Conservation (phyloP, 2,888 invertebrate genomes). For the Smittia sp. region DNA sequence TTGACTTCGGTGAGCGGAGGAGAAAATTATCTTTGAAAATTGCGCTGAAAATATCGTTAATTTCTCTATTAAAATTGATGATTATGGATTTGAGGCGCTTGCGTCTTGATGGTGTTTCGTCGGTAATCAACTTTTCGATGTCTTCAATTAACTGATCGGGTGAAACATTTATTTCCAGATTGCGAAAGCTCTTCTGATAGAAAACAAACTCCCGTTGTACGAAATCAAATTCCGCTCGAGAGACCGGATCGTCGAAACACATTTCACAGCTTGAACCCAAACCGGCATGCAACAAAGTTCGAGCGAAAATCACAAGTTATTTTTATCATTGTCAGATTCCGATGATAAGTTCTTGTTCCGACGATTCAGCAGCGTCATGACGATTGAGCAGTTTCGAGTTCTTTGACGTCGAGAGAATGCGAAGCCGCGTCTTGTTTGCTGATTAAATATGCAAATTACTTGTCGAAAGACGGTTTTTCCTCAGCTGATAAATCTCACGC, state of each 20-base stretch:
- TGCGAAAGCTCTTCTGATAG: not conserved
- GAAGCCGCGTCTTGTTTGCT: not conserved
- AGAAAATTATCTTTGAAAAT: conserved; percentile 5
- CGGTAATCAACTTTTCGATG: not conserved
- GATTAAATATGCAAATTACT: conserved; percentile 24
- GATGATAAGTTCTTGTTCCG: too few species aligned
- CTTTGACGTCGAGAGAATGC: not conserved
- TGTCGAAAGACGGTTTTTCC: not conserved
- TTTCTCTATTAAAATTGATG: conserved; percentile 39
- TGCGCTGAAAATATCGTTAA: conserved; percentile 28
- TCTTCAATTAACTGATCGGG: not conserved
- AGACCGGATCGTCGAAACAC: too few species aligned
- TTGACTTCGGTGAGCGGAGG: conserved; percentile 2
- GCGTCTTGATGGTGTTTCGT: not conserved
- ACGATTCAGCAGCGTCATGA: too few species aligned
- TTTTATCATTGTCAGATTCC: too few species aligned
- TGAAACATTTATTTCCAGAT: not conserved
- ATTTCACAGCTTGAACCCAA: too few species aligned
- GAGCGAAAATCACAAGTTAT: too few species aligned
- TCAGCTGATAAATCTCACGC: conserved; percentile 26
- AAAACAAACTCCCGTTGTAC: not conserved
- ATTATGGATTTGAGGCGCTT: conserved; percentile 18
- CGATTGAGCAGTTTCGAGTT: too few species aligned
- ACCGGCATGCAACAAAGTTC: too few species aligned
- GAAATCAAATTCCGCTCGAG: not conserved